phyloP scores from a whole-genome alignment of 2,888 invertebrate genomes.

The Venustoraphidia nigricollis region DNA sequence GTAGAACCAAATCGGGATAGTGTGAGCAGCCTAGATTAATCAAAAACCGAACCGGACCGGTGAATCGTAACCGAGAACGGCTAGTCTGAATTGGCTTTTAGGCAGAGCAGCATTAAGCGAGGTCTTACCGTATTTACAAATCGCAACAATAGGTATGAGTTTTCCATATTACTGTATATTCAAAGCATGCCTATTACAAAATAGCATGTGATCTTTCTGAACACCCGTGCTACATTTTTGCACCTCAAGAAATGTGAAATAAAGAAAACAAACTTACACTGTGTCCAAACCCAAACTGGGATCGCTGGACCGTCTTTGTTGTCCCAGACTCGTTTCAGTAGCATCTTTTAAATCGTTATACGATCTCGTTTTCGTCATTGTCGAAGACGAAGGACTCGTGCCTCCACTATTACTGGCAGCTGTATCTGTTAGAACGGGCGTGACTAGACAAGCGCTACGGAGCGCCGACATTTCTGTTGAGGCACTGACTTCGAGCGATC shows the following conservation, averaged over 20 bases:
- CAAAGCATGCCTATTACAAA: too few species aligned
- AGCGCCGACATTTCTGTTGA: not conserved
- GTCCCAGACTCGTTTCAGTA: conserved; percentile 34
- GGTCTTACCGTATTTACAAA: too few species aligned
- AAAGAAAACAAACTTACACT: conserved; percentile 33
- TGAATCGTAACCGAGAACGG: too few species aligned
- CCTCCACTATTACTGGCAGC: conserved; percentile 14
- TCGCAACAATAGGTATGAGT: too few species aligned
- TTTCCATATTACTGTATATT: too few species aligned
- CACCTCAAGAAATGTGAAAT: not conserved
- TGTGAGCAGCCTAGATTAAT: too few species aligned
- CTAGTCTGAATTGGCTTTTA: too few species aligned
- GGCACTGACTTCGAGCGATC: conserved; percentile 24
- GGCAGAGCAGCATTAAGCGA: too few species aligned
- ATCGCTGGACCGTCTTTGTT: conserved; percentile 66
- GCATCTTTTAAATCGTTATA: conserved; percentile 67
- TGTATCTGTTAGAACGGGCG: not conserved
- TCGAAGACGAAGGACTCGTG: conserved; percentile 11
- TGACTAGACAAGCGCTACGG: not conserved
- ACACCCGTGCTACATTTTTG: too few species aligned
- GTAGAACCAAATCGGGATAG: too few species aligned
- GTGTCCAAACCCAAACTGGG: conserved; percentile 63
- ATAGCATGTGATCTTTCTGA: too few species aligned
- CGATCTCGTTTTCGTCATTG: conserved; percentile 71
- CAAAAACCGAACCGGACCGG: too few species aligned